Evolutionary conservation across 2,797 vertebrate genomes (phyloP).

Genomic region (Tachyglossus aculeatus): DNA sequence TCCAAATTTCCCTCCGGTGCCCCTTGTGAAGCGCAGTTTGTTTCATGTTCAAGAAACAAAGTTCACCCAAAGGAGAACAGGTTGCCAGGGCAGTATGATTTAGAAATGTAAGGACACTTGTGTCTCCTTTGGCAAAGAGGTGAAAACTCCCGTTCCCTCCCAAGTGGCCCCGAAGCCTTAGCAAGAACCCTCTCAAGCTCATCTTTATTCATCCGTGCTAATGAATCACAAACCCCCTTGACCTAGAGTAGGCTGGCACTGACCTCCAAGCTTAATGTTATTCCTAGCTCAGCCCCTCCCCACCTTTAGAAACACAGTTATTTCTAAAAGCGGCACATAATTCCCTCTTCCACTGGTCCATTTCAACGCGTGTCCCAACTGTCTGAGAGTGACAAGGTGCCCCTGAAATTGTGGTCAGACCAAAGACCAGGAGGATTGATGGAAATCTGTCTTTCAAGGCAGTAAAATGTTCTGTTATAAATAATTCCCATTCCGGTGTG

Average conservation of each 20-base stretch:
- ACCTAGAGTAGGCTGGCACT: not conserved
- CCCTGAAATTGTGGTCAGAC: not conserved
- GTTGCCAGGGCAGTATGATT: slow-evolving; percentile 13
- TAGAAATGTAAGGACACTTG: not conserved
- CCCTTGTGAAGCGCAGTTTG: not conserved
- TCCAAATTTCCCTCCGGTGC: not conserved
- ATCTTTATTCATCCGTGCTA: slow-evolving; percentile 9
- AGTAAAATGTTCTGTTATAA: slow-evolving; percentile 12
- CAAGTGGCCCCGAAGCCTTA: slow-evolving; percentile 2
- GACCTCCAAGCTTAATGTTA: slow-evolving; percentile 9
- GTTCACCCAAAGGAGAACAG: not conserved
- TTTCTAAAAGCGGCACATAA: slow-evolving; percentile 12
- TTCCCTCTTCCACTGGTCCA: slow-evolving; percentile 2
- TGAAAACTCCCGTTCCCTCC: not conserved
- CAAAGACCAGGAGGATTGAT: not conserved
- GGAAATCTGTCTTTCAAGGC: not conserved
- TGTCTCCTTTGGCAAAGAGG: not conserved
- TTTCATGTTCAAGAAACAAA: not conserved
- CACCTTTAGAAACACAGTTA: not conserved
- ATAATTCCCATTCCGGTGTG: not conserved
- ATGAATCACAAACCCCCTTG: slow-evolving; percentile 1
- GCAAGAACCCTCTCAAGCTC: not conserved
- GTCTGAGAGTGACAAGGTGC: not conserved
- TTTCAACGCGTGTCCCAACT: not conserved
- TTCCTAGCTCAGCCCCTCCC: no score